phyloP scores from a whole-genome alignment of 2,113 vertebrate genomes.

The Bos taurus region ARS-UCD2.0 NC_037347.1:54157501-54158000 shows the following conservation, averaged over 20 bases:
- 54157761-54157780: background rate
- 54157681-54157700: background rate
- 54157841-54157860: background rate
- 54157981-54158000: background rate
- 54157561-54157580: background rate
- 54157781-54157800: background rate
- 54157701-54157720: background rate
- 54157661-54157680: background rate
- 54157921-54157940: background rate
- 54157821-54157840: background rate
- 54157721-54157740: background rate
- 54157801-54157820: background rate
- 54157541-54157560: background rate
- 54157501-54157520: background rate
- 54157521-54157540: background rate
- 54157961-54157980: background rate
- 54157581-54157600: background rate
- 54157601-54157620: background rate
- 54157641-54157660: background rate
- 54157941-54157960: background rate
- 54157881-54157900: background rate
- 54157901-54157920: background rate
- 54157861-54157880: background rate
- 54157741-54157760: background rate
- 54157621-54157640: background rate